Evolutionary conservation across 2,888 invertebrate species (phyloP).

Genomic region (Andrena haemorrhoa): DNA sequence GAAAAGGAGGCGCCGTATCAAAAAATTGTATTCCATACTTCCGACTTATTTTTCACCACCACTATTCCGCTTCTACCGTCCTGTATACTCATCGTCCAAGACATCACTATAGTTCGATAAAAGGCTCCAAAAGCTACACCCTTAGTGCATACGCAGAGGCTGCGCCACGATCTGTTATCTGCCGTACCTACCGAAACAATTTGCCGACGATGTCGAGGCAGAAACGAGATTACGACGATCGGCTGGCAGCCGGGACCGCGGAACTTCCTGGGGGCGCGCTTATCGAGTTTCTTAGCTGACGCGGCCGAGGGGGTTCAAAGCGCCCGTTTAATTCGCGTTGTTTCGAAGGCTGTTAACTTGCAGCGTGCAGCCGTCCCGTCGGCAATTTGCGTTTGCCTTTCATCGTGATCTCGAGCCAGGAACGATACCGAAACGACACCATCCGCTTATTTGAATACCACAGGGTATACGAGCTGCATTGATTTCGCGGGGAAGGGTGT

Average conservation of each 20-base stretch:
- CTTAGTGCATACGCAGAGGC: background rate
- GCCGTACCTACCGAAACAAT: constrained; percentile 51
- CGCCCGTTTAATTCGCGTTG: constrained; percentile 42
- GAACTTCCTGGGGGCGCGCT: constrained; percentile 46
- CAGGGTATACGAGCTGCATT: background rate
- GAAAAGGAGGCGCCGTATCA: too few species aligned
- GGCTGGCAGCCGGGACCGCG: constrained; percentile 8
- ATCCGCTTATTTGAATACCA: constrained; percentile 6
- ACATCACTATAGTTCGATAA: too few species aligned
- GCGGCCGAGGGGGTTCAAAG: constrained; percentile 14
- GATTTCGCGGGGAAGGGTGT: background rate
- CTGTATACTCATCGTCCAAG: too few species aligned
- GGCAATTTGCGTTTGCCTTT: background rate
- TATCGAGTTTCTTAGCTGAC: constrained; percentile 53
- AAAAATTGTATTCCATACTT: too few species aligned
- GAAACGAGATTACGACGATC: constrained; percentile 61
- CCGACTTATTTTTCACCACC: too few species aligned
- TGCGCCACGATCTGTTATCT: constrained; percentile 39
- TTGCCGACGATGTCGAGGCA: constrained; percentile 45
- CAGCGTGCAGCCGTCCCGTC: background rate
- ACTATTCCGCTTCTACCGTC: too few species aligned
- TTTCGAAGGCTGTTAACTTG: constrained; percentile 37
- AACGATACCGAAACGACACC: background rate
- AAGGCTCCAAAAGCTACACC: constrained; percentile 13
- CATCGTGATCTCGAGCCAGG: background rate